Conservation (phyloP, 2,888 invertebrate species). For the Trichogramma dendrolimi region DNA sequence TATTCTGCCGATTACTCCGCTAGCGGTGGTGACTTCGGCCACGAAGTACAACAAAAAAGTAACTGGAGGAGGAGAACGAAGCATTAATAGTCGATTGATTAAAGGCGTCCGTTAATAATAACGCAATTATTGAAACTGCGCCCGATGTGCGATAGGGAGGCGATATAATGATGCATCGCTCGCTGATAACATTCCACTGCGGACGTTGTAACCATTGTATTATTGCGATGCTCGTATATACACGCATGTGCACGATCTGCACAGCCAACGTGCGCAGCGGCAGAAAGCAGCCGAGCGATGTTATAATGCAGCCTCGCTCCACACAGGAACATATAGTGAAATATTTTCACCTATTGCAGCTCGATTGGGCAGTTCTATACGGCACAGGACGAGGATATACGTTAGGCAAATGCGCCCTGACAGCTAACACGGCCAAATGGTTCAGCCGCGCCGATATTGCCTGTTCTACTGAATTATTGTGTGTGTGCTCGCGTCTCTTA, state of each 20-base stretch:
- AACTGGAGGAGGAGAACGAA: too few relatives aligned
- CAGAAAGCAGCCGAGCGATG: slow-evolving; percentile 21
- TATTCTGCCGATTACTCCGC: too few relatives aligned
- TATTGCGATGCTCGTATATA: not conserved
- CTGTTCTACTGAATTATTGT: slow-evolving; percentile 46
- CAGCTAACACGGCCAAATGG: slow-evolving; percentile 41
- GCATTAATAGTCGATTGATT: slow-evolving; percentile 8
- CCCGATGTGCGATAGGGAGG: slow-evolving; percentile 34
- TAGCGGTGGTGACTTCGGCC: too few relatives aligned
- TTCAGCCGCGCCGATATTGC: slow-evolving; percentile 44
- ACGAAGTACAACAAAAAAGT: too few relatives aligned
- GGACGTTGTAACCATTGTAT: not conserved
- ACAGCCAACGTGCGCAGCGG: slow-evolving; percentile 31
- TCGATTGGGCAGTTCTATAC: too few relatives aligned
- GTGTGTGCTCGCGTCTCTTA: slow-evolving; percentile 4
- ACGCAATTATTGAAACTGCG: not conserved
- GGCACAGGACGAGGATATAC: too few relatives aligned
- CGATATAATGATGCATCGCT: slow-evolving; percentile 40
- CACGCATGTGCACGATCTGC: not conserved
- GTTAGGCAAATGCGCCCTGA: slow-evolving; percentile 16
- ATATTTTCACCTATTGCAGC: too few relatives aligned
- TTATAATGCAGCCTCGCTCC: slow-evolving; percentile 4
- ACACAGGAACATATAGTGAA: too few relatives aligned
- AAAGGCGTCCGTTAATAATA: slow-evolving; percentile 38
- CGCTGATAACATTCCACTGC: slow-evolving; percentile 43